phyloP scores from a whole-genome alignment of 2,888 invertebrate genomes.

The Lasius fuliginosus region DNA sequence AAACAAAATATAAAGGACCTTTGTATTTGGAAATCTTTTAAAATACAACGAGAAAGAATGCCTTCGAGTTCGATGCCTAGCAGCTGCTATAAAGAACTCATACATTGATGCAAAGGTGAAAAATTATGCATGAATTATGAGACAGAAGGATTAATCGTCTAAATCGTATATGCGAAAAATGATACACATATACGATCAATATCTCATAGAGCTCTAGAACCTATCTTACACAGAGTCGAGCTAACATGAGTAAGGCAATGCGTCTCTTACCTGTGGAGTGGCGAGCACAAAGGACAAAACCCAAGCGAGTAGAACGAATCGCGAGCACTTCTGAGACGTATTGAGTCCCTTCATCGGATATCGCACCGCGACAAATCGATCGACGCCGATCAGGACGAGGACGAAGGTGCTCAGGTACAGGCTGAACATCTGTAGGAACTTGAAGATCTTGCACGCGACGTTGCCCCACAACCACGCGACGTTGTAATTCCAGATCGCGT shows the following conservation, averaged over 20 bases:
- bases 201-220: neutral
- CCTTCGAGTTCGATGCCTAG: too few relatives aligned
- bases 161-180: neutral
- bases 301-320: constrained; percentile 91
- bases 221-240: neutral
- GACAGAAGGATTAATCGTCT: too few relatives aligned
- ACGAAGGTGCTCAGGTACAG: constrained; percentile 94
- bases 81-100: too few relatives aligned
- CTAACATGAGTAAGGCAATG: neutral
- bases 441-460: constrained; percentile 92
- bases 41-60: too few relatives aligned
- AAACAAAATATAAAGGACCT: too few relatives aligned
- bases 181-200: neutral
- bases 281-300: constrained; percentile 91
- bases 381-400: constrained; percentile 93
- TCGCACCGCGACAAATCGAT: constrained; percentile 93
- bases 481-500: constrained; percentile 93
- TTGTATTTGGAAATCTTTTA: too few relatives aligned
- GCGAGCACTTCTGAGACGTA: constrained; percentile 90
- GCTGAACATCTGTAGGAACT: constrained; percentile 94
- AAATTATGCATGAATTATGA: too few relatives aligned
- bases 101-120: too few relatives aligned
- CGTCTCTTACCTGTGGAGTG: constrained; percentile 90
- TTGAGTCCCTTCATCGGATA: constrained; percentile 91
- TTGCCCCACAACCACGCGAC: constrained; percentile 94